These are phyloP conservation scores for Scatophagus argus DNA, from an alignment of 2,113 vertebrate genomes.

Conservation along the genomic window DNA sequence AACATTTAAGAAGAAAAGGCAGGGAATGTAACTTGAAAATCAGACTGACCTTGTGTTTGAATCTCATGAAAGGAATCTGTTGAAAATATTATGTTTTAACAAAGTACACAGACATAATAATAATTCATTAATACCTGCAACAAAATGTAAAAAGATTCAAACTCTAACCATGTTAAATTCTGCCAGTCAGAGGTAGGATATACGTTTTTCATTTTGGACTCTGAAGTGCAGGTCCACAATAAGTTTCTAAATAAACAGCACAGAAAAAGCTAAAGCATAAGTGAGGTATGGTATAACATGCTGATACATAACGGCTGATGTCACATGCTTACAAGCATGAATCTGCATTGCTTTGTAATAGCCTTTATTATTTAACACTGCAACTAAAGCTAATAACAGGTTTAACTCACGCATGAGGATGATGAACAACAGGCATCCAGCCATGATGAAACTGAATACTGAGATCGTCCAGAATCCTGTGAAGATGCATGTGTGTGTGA, in stretches of 20 bases:
- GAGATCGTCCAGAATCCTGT: not conserved
- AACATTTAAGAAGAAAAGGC: no score
- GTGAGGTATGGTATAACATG: no score
- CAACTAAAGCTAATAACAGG: no score
- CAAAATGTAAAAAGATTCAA: not conserved
- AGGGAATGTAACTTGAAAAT: no score
- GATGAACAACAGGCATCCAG: not conserved
- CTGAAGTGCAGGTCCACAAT: not conserved
- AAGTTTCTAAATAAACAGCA: not conserved
- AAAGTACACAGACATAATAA: not conserved
- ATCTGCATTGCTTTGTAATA: not conserved
- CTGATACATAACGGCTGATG: not conserved
- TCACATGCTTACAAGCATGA: not conserved
- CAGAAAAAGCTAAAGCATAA: not conserved
- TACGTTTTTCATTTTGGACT: no score
- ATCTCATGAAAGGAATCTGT: slow-evolving; percentile 21
- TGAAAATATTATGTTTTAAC: not conserved
- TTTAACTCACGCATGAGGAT: slow-evolving; percentile 26
- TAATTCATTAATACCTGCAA: not conserved
- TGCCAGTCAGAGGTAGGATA: not conserved
- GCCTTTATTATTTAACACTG: not conserved
- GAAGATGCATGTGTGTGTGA: not conserved
- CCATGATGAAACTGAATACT: slow-evolving; percentile 11
- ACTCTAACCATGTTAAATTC: not conserved
- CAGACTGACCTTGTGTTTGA: slow-evolving; percentile 50